Percentiles rank a stretch among this genome's conserved stretches.
These are phyloP conservation scores for Tychaedon coryphoeus DNA, from an alignment of 2,113 vertebrate genomes.

Conservation along the genomic window DNA sequence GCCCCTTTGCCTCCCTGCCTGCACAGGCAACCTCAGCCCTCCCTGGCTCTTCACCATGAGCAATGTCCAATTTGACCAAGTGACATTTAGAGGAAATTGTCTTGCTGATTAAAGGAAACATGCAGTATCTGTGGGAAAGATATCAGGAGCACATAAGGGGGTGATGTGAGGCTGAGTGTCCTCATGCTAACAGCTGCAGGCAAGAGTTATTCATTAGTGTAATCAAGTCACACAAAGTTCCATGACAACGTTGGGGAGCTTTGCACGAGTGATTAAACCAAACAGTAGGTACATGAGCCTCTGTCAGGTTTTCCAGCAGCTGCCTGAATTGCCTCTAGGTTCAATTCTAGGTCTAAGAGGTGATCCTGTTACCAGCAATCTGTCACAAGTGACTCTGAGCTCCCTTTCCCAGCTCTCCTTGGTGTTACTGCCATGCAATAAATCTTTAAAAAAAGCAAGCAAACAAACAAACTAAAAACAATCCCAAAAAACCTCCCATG, in stretches of 20 bases:
- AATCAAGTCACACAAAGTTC: background rate
- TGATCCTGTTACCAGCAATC: background rate
- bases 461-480: background rate
- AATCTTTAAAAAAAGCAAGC: background rate
- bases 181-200: background rate
- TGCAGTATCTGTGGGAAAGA: background rate
- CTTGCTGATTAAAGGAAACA: background rate
- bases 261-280: background rate
- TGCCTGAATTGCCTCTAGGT: background rate
- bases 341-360: background rate
- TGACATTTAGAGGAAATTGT: background rate
- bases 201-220: background rate
- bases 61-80: background rate
- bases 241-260: background rate
- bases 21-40: background rate
- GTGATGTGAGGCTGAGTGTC: background rate
- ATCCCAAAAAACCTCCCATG: rapidly evolving
- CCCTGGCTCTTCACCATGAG: rapidly evolving
- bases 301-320: background rate
- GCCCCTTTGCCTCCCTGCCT: background rate
- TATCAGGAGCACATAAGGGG: background rate
- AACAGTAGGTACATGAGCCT: background rate
- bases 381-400: background rate
- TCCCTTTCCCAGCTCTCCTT: rapidly evolving
- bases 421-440: background rate